Evolutionary conservation across 2,113 vertebrate genomes (phyloP).

Genomic region (Lipophrys pholis): DNA sequence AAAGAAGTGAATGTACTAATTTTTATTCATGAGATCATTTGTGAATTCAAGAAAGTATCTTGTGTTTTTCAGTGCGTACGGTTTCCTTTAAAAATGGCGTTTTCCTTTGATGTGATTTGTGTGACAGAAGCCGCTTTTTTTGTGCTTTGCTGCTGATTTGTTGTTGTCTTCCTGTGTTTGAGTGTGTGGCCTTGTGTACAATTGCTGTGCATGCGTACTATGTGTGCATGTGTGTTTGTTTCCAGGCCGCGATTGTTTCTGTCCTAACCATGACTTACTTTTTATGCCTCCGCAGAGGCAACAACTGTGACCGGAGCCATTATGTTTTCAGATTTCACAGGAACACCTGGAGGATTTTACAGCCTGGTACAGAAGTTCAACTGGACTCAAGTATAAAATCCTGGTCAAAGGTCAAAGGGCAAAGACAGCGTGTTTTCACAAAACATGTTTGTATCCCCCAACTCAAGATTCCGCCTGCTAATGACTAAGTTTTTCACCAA

Average conservation of each 20-base stretch:
- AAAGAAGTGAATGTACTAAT: not conserved
- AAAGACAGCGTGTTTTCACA: too few species aligned
- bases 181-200: conserved; percentile 44
- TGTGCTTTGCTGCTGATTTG: conserved; percentile 26
- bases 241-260: conserved; percentile 48
- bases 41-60: too few species aligned
- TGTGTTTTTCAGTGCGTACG: not conserved
- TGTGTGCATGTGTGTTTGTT: conserved; percentile 26
- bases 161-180: conserved; percentile 58
- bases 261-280: conserved; percentile 13
- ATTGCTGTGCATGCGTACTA: conserved; percentile 32
- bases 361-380: too few species aligned
- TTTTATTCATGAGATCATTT: too few species aligned
- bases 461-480: too few species aligned
- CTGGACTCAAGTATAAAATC: too few species aligned
- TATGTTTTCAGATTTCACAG: too few species aligned
- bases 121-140: not conserved
- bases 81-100: not conserved
- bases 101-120: conserved; percentile 10
- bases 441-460: too few species aligned
- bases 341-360: too few species aligned
- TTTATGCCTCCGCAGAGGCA: not conserved
- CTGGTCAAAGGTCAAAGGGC: too few species aligned
- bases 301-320: too few species aligned
- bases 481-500: too few species aligned